Evolutionary conservation across 2,888 invertebrate species (phyloP).

Genomic region (Coleophora flavipennella): DNA sequence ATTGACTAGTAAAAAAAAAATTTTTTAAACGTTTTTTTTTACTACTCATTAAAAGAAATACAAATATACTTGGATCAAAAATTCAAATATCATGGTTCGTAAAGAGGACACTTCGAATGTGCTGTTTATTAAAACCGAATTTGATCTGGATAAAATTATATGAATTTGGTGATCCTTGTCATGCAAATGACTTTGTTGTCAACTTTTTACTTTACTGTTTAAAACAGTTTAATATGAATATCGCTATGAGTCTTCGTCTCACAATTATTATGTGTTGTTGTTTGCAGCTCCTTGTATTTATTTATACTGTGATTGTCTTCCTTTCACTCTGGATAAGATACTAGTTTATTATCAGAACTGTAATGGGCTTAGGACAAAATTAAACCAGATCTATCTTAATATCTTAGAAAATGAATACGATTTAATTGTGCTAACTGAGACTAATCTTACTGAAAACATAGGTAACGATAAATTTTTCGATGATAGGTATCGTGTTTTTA

Average conservation of each 20-base stretch:
- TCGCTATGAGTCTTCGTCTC: background rate
- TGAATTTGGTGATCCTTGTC: background rate
- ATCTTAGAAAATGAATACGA: constrained; percentile 1
- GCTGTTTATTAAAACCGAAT: background rate
- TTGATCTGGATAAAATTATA: background rate
- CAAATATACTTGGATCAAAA: background rate
- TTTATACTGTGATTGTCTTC: background rate
- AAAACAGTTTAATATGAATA: background rate
- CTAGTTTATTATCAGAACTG: constrained; percentile 5
- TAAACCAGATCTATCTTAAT: background rate
- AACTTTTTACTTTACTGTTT: background rate
- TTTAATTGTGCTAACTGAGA: constrained; percentile 2
- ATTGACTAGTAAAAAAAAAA: too few relatives aligned
- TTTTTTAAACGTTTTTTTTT: too few relatives aligned
- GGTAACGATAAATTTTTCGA: background rate
- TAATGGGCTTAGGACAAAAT: constrained; percentile 3
- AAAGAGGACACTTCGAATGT: background rate
- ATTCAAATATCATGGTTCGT: background rate
- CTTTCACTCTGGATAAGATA: background rate
- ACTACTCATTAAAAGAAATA: too few relatives aligned
- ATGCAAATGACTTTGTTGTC: background rate
- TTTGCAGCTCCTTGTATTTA: background rate
- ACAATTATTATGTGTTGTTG: background rate
- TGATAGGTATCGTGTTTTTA: background rate
- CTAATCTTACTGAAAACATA: background rate